Base-by-base conservation (phyloP, 2,888 invertebrate genomes). In the Drosophila eohydei region DNA sequence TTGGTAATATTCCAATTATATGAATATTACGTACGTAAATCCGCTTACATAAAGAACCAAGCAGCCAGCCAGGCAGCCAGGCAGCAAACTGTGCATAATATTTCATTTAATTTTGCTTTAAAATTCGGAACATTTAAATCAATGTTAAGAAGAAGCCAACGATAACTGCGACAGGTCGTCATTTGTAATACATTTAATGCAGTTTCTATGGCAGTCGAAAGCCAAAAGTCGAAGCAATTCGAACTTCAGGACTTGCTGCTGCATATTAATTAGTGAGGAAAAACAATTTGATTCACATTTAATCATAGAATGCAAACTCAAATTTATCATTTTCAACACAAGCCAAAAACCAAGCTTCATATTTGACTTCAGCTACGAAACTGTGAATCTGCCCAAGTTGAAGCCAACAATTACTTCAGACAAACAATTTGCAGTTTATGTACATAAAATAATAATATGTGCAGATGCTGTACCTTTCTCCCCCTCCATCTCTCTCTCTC, bases 371-470 rank as follows among this genome's bases (percentile, higher is more conserved):
- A 44, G n/a, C 30, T 36, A 12, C 14, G 14, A 14, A 16, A 50
- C 16, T 48, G 36, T 9, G 50, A 34, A 28, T 36, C 36, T 36
- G 57, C n/a, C n/a, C 32, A 57, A 44, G 26, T 36, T 28, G 16
- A 50, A 40, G 38, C 50, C 4, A 36, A 26, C 36, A 59, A 50
- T 50, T 60, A 60, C 41, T 60, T 41, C 26, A 21, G 14, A 32
- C 32, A 32, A 54, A 28, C 54, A 61, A 32, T 54, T 34, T 54
- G 21, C 51, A 38, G 56, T 11, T 43, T 61, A 26, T 43, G 58
- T 58, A 36, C 36, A 51, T 51, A 51, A 51, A 51, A 36, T 58
- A 38, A 38, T 58, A 50, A 58, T 2, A 30, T 44, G 16, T 58
- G 8, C 9, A n/a, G 9, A 36, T 2, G 21, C 21, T 21, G 1